Conservation (phyloP, 2,113 vertebrate genomes). For the Pollimyrus isidori region DNA sequence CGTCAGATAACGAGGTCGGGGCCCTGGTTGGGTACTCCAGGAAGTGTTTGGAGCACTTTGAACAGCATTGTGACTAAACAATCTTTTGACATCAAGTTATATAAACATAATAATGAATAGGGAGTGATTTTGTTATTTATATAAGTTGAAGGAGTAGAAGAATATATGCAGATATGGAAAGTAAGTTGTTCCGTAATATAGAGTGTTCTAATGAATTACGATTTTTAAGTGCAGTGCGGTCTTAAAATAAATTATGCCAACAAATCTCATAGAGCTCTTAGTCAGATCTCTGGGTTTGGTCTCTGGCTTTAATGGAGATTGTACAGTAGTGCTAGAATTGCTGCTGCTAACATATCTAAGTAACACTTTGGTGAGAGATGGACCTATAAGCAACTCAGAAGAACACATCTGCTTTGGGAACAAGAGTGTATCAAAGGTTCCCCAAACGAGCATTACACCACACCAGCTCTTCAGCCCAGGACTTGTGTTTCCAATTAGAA, state of each 20-base stretch:
- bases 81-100: not conserved
- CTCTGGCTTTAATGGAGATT: not conserved
- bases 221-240: not conserved
- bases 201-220: not conserved
- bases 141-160: not conserved
- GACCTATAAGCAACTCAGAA: not conserved
- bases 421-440: not conserved
- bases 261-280: not conserved
- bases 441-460: not conserved
- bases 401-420: not conserved
- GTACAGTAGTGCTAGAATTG: not conserved
- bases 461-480: not conserved
- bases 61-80: not conserved
- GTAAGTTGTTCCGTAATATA: not conserved
- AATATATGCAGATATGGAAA: not conserved
- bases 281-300: not conserved
- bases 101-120: not conserved
- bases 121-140: not conserved
- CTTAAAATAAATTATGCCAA: not conserved
- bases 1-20: not conserved
- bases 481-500: slow-evolving; percentile 1
- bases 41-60: not conserved
- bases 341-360: not conserved
- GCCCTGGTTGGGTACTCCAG: not conserved
- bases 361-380: not conserved